Conservation (phyloP, 1,140 invertebrate genomes). For the Drosophila melanica region DNA sequence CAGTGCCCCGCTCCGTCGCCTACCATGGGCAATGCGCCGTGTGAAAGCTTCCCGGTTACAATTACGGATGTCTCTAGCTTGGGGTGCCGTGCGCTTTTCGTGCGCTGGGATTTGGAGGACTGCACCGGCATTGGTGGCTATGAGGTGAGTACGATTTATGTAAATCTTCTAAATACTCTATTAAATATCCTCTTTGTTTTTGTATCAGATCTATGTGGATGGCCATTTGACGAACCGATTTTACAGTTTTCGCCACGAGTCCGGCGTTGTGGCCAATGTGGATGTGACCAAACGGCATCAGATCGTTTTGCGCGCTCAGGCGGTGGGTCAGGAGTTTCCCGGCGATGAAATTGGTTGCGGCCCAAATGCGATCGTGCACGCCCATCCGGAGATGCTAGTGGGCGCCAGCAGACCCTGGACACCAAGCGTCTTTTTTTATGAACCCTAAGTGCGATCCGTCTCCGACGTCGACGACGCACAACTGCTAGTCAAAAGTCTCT, state of each 20-base stretch:
- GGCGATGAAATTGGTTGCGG: conserved; percentile 15
- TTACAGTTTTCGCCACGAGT: conserved; percentile 62
- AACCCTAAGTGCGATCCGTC: conserved; percentile 44
- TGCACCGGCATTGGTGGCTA: conserved; percentile 70
- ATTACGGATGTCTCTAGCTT: conserved; percentile 63
- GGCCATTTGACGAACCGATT: conserved; percentile 76
- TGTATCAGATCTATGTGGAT: conserved; percentile 72
- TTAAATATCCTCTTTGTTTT: not conserved
- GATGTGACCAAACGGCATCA: conserved; percentile 65
- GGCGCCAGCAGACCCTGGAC: conserved; percentile 60
- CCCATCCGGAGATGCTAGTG: conserved; percentile 56
- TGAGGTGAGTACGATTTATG: conserved; percentile 46
- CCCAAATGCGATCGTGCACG: conserved; percentile 11
- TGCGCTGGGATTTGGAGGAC: conserved; percentile 71
- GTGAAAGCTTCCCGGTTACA: conserved; percentile 65
- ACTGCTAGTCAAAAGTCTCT: conserved; percentile 63
- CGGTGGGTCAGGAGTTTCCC: conserved; percentile 59
- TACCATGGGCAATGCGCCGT: conserved; percentile 17
- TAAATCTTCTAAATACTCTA: not conserved
- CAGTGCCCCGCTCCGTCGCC: conserved; percentile 15
- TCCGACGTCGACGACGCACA: conserved; percentile 8
- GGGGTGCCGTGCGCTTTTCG: conserved; percentile 64
- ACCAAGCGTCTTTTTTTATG: conserved; percentile 70
- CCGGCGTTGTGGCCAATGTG: conserved; percentile 73
- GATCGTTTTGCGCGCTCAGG: conserved; percentile 63